These are phyloP conservation scores for Knipowitschia caucasica DNA, from an alignment of 2,797 vertebrate species.

Conservation along the genomic window DNA sequence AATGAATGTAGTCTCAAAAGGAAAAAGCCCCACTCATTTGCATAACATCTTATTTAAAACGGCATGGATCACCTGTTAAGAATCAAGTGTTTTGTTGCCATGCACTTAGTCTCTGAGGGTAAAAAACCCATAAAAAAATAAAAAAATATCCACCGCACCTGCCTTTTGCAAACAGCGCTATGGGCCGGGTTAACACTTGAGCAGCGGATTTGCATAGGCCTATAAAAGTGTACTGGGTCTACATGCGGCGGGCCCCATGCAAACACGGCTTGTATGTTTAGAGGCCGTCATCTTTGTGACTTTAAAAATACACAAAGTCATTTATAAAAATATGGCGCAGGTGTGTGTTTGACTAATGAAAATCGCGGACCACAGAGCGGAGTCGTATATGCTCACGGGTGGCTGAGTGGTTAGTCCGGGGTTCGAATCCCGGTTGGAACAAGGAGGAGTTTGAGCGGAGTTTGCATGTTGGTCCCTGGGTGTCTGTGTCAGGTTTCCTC, in stretches of 20 bases:
- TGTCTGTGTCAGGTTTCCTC: no score
- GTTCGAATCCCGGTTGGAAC: no score
- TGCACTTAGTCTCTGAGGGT: constrained; percentile 14
- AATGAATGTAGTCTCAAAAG: no score
- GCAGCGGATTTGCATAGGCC: constrained; percentile 56
- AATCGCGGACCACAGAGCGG: constrained; percentile 7
- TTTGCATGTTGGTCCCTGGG: no score
- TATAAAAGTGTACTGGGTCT: constrained; percentile 29
- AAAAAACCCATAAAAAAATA: constrained; percentile 22
- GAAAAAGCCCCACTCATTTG: no score
- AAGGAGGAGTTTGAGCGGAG: no score
- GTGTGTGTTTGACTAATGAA: constrained; percentile 15
- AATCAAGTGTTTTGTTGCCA: constrained; percentile 19
- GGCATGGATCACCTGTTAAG: no score
- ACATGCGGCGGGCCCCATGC: constrained; percentile 7
- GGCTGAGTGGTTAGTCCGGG: no score
- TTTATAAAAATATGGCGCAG: constrained; percentile 3
- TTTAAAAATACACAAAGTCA: not conserved
- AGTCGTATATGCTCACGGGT: not conserved
- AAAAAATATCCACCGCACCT: constrained; percentile 57
- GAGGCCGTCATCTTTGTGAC: constrained; percentile 5
- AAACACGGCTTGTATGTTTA: constrained; percentile 40
- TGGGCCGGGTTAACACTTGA: constrained; percentile 62
- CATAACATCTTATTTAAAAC: no score
- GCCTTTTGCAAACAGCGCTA: constrained; percentile 50